A percentile compares a stretch with the other conserved stretches of the same genome.
Conservation (phyloP, 2,113 vertebrate genomes). For the Rallus limicola region DNA sequence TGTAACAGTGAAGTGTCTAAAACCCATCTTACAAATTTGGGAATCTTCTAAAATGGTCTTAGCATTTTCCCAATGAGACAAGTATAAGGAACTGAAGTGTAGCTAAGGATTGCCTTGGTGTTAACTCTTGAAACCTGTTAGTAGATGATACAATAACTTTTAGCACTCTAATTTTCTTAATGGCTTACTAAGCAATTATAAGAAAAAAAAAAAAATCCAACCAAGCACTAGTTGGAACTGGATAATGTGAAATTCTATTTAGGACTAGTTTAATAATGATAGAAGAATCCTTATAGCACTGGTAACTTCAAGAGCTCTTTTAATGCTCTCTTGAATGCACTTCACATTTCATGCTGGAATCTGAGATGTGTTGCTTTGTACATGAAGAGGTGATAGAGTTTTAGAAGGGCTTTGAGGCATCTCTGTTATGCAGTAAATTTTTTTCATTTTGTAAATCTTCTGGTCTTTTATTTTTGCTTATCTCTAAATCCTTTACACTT, state of each 20-base stretch:
- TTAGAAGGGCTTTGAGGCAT: not conserved
- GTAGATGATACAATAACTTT: not conserved
- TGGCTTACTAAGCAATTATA: not conserved
- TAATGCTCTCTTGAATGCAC: not conserved
- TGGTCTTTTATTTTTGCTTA: not conserved
- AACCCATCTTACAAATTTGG: not conserved
- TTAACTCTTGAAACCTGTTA: not conserved
- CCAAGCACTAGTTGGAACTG: not conserved
- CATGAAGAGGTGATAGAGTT: not conserved
- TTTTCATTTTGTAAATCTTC: not conserved
- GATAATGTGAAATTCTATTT: not conserved
- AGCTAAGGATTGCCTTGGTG: not conserved
- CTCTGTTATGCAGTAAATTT: not conserved
- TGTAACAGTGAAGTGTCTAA: not conserved
- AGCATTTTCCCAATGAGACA: not conserved
- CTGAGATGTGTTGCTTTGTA: not conserved
- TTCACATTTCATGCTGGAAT: not conserved
- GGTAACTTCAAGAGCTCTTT: not conserved
- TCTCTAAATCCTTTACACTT: not conserved
- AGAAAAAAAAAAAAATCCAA: not conserved
- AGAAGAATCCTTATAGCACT: not conserved
- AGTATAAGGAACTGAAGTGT: not conserved
- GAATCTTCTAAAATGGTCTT: not conserved
- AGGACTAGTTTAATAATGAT: not conserved
- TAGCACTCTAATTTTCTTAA: not conserved